These are phyloP conservation scores for Xenopus laevis DNA, from an alignment of 2,113 vertebrate species.

Conservation along the genomic window DNA sequence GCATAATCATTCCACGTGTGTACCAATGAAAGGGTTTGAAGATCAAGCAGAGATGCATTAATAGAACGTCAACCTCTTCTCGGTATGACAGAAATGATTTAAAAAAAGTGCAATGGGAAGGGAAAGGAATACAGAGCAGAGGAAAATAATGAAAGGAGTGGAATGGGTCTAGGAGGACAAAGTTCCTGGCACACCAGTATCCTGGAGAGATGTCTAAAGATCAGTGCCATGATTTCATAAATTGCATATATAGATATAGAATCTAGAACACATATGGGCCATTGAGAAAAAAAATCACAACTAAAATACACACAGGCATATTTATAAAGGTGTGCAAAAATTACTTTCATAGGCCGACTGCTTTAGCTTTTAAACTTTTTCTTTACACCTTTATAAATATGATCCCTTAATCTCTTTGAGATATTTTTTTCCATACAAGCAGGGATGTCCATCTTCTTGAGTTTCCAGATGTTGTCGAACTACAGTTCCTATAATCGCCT, in stretches of 20 bases:
- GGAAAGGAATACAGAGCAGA: slow-evolving; percentile 10
- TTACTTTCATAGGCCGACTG: too few species aligned
- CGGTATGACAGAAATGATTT: background rate
- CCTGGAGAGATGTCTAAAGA: slow-evolving; percentile 42
- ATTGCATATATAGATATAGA: background rate
- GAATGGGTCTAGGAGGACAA: background rate
- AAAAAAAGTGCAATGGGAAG: background rate
- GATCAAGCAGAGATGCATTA: slow-evolving; percentile 31
- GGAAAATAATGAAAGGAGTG: slow-evolving; percentile 3
- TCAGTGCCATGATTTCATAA: slow-evolving; percentile 26
- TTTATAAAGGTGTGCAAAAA: too few species aligned
- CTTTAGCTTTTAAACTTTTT: too few species aligned
- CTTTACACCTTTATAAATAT: too few species aligned
- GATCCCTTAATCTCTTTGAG: too few species aligned
- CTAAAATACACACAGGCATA: background rate
- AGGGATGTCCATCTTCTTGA: too few species aligned
- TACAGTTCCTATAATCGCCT: too few species aligned
- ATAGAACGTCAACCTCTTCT: background rate
- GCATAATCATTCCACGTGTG: slow-evolving; percentile 15
- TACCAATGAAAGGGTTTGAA: background rate
- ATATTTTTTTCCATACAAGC: too few species aligned
- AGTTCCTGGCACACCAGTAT: slow-evolving; percentile 18
- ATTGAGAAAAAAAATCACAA: background rate
- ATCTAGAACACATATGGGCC: slow-evolving; percentile 1
- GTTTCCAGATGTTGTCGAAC: too few species aligned